These are phyloP conservation scores for Tapirus indicus DNA, from an alignment of 2,797 vertebrate genomes.

Conservation along the genomic window DNA sequence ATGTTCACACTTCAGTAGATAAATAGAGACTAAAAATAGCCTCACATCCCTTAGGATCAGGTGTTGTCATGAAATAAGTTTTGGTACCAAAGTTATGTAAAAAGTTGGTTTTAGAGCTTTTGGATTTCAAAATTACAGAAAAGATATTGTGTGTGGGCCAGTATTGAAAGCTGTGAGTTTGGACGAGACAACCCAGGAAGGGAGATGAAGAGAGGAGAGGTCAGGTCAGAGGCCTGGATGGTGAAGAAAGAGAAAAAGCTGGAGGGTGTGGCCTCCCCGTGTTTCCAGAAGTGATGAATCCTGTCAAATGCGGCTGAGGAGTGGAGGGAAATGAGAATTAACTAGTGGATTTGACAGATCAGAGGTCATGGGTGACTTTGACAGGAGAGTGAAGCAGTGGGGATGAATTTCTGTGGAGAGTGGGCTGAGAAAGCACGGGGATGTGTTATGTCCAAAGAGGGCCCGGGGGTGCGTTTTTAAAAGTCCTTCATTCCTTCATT, in stretches of 20 bases:
- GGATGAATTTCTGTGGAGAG: not conserved
- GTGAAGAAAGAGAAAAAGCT: not conserved
- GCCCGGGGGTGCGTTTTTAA: not conserved
- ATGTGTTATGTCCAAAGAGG: not conserved
- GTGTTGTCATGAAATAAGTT: not conserved
- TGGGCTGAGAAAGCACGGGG: not conserved
- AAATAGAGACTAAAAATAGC: not conserved
- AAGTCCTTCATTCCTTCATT: not conserved
- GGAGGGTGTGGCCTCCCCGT: fast-evolving
- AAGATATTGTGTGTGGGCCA: not conserved
- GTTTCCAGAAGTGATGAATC: not conserved
- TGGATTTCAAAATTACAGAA: not conserved
- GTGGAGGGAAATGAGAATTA: not conserved
- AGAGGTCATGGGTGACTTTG: not conserved
- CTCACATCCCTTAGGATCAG: not conserved
- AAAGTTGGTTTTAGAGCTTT: not conserved
- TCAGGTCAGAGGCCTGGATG: not conserved
- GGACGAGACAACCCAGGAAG: not conserved
- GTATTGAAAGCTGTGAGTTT: not conserved
- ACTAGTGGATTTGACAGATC: not conserved
- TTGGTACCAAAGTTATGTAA: not conserved
- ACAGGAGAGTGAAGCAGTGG: not conserved
- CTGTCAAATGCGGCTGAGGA: not conserved
- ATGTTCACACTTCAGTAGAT: not conserved
- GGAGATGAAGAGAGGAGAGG: not conserved